Base-by-base conservation (phyloP, 1,140 invertebrate genomes). In the Bombus terrestris region DNA sequence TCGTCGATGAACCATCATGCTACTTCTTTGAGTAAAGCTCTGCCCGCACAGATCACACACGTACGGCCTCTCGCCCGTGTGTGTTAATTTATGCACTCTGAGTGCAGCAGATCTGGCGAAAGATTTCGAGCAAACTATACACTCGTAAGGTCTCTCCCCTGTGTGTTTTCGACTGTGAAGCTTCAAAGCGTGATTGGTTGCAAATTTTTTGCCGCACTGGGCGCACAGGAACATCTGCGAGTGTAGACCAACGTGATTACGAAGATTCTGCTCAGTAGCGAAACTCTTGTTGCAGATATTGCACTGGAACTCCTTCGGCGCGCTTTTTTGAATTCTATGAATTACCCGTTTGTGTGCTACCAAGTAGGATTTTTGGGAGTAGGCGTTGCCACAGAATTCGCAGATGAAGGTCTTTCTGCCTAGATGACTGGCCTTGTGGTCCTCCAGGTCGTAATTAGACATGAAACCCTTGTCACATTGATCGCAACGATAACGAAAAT, bases 11-110 rank as follows among this genome's bases (percentile, higher is more conserved):
- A 6, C 25, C 86, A 82, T 91, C 88, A 91, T 66, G n/a, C 80
- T 86, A 15, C 76, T 85, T 1, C 84, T 68, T 15, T 86, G 82
- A 41, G 96, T 97, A 93, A 97, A 97, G 6, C 96, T 95, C 92
- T 97, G 97, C 2, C 94, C 95, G 89, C 97, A 98, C 18, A 96
- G 93, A n/a, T 95, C 93, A 86, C 97, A 96, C 81, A 95, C 86
- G 92, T 96, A 97, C 0, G 96, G 96, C 74, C 95, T 92, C 82
- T 96, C 95, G 6, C 95, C 95, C 0, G 96, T 97, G 88, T 97
- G 97, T 32, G 96, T 96, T 6, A 96, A 88, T 64, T 96, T 92
- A 90, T 97, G 97, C 53, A 97, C 96, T 85, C 96, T 96, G 12
- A 97, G 93, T 86, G 96, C 96, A 84, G 96, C 95, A 57, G 96